phyloP scores from a whole-genome alignment of 2,888 invertebrate species.

The Cryptosula pallasiana region DNA sequence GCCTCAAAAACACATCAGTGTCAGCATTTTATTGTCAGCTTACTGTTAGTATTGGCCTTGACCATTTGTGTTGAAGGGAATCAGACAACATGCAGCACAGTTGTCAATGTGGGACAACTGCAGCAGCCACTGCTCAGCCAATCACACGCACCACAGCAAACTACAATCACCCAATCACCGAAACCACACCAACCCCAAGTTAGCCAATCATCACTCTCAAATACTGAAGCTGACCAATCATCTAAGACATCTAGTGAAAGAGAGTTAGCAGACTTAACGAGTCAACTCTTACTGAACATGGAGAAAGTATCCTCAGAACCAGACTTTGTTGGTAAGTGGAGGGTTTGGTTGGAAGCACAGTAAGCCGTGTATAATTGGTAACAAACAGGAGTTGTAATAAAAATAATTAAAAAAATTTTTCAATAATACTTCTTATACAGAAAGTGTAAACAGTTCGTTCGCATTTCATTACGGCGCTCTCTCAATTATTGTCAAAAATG shows the following conservation, averaged over 20 bases:
- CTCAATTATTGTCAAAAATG: too few relatives aligned
- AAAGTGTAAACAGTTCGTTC: too few relatives aligned
- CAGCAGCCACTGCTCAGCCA: too few relatives aligned
- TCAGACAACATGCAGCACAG: background rate
- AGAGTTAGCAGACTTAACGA: constrained; percentile 82
- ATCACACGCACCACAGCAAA: background rate
- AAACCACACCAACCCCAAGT: background rate
- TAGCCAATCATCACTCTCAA: background rate
- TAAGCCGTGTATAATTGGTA: too few relatives aligned
- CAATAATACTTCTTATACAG: too few relatives aligned
- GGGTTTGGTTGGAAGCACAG: background rate
- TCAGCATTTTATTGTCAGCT: too few relatives aligned
- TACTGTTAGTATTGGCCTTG: too few relatives aligned
- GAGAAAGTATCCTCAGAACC: constrained; percentile 55
- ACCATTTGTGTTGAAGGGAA: too few relatives aligned
- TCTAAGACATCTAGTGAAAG: constrained; percentile 62
- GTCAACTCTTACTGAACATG: constrained; percentile 81
- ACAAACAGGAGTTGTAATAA: too few relatives aligned
- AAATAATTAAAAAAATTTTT: too few relatives aligned
- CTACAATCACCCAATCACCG: background rate
- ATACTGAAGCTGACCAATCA: background rate
- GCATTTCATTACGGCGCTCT: too few relatives aligned
- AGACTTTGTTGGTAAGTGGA: constrained; percentile 62
- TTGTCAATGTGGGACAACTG: background rate
- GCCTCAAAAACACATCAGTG: too few relatives aligned